phyloP scores from a whole-genome alignment of 2,797 vertebrate genomes.

The Cacajao melanocephalus region DNA sequence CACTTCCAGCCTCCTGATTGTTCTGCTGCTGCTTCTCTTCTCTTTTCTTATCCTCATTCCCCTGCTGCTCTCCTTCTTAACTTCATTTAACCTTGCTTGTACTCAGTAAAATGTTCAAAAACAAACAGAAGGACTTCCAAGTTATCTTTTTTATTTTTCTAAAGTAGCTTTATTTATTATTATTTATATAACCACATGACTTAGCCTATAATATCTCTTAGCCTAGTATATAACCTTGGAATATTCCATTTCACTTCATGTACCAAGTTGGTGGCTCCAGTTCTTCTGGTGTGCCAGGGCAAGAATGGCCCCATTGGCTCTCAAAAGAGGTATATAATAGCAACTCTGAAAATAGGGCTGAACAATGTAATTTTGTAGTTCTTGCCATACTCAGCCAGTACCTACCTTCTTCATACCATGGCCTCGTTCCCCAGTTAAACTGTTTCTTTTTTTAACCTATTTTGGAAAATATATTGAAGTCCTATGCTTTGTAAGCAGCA shows the following conservation, averaged over 20 bases:
- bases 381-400: neutral
- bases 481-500: neutral
- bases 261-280: neutral
- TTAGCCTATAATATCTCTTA: neutral
- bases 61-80: neutral
- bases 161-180: neutral
- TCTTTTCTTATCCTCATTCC: neutral
- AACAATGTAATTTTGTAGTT: neutral
- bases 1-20: neutral
- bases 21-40: neutral
- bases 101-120: neutral
- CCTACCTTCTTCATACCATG: neutral
- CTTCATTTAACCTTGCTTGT: neutral
- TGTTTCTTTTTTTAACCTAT: neutral
- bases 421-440: neutral
- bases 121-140: neutral
- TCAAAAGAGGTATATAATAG: neutral
- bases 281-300: neutral
- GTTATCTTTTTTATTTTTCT: neutral
- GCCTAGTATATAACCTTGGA: neutral
- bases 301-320: neutral
- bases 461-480: conserved; percentile 17
- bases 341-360: neutral
- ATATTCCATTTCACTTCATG: neutral
- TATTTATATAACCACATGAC: neutral